phyloP scores from a whole-genome alignment of 2,888 invertebrate species.

The Anorthoa munda region DNA sequence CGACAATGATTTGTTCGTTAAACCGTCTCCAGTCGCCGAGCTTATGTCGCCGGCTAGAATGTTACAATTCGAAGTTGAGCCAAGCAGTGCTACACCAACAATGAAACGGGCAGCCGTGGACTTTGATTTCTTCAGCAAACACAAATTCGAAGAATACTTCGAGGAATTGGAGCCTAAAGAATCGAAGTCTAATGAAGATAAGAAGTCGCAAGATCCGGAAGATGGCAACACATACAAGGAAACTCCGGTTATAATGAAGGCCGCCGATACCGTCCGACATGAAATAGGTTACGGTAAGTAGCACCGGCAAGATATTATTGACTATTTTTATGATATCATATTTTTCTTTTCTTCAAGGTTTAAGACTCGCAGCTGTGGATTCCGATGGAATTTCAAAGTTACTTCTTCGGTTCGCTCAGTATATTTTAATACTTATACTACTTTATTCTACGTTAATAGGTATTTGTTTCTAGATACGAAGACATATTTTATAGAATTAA shows the following conservation, averaged over 20 bases:
- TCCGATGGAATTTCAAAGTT: conserved; percentile 25
- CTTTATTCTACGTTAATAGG: neutral
- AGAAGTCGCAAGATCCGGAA: conserved; percentile 53
- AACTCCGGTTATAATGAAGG: conserved; percentile 83
- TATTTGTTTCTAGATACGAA: too few relatives aligned
- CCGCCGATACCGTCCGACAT: conserved; percentile 83
- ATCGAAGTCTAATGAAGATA: conserved; percentile 62
- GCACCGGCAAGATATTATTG: conserved; percentile 41
- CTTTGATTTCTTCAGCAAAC: conserved; percentile 85
- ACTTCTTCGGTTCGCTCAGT: conserved; percentile 18
- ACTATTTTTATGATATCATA: conserved; percentile 44
- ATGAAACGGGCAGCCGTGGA: conserved; percentile 87
- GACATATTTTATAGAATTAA: too few relatives aligned
- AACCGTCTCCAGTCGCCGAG: conserved; percentile 83
- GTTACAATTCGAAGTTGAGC: conserved; percentile 86
- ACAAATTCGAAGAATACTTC: conserved; percentile 82
- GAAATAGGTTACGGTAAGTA: conserved; percentile 88
- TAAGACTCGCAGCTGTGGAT: conserved; percentile 40
- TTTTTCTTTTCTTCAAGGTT: conserved; percentile 58
- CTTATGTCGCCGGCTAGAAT: conserved; percentile 88
- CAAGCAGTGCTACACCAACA: conserved; percentile 83
- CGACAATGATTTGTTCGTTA: conserved; percentile 82
- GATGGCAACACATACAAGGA: conserved; percentile 75
- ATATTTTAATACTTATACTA: conserved; percentile 11
- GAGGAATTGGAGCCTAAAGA: conserved; percentile 73